Conservation (phyloP, 2,888 invertebrate genomes). For the Acleris literana region DNA sequence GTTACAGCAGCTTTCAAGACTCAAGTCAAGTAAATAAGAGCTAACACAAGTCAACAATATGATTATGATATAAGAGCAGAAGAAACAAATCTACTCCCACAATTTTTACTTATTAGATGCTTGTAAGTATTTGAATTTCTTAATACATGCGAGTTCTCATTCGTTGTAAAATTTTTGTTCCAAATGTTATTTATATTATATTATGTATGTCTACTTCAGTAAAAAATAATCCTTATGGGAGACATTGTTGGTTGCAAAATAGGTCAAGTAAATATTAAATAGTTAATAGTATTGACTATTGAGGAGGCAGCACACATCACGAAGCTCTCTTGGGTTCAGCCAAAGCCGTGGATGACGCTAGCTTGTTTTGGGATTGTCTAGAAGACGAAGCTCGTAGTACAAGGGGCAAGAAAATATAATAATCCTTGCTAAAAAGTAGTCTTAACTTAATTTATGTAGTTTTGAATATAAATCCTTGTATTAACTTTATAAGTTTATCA, state of each 20-base stretch:
- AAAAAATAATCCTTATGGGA: neutral
- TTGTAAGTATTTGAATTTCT: neutral
- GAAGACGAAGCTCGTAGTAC: slow-evolving; percentile 37
- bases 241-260: neutral
- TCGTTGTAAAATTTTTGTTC: slow-evolving; percentile 45
- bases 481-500: slow-evolving; percentile 70
- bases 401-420: slow-evolving; percentile 52
- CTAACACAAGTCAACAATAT: no score
- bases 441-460: slow-evolving; percentile 36
- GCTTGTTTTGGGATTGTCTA: neutral
- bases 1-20: no score
- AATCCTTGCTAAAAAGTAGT: slow-evolving; percentile 49
- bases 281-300: neutral
- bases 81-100: neutral
- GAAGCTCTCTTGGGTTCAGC: slow-evolving; percentile 2
- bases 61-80: no score
- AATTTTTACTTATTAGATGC: neutral
- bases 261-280: neutral
- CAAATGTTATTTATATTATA: slow-evolving; percentile 7
- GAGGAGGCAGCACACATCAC: neutral
- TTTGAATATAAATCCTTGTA: slow-evolving; percentile 59
- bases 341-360: neutral
- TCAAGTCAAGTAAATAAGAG: no score
- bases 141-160: slow-evolving; percentile 41
- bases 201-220: neutral